Percentiles rank a stretch among this genome's conserved stretches.
phyloP scores from a whole-genome alignment of 2,797 vertebrate genomes.

The Nasua narica region DNA sequence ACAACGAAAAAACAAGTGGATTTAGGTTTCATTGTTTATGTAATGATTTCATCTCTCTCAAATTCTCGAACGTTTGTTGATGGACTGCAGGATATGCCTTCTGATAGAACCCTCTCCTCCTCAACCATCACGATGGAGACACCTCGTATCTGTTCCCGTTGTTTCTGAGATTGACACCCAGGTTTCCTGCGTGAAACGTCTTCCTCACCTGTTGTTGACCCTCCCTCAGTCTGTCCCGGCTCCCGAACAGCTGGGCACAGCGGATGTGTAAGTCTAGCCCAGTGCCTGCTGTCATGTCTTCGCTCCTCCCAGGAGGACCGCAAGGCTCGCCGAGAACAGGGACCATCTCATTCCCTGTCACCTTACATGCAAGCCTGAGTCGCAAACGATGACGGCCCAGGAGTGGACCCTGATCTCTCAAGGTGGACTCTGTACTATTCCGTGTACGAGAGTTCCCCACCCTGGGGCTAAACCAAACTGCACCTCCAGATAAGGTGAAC shows the following conservation, averaged over 20 bases:
- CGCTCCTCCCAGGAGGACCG: neutral
- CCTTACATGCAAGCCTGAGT: no score
- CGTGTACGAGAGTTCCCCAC: neutral
- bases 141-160: neutral
- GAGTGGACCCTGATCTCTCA: neutral
- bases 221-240: neutral
- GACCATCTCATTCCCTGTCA: neutral
- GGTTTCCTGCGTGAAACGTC: neutral
- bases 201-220: neutral
- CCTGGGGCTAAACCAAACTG: neutral
- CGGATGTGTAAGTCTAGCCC: rapidly evolving
- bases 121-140: neutral
- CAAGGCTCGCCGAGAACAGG: neutral
- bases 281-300: rapidly evolving
- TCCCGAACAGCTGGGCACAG: neutral
- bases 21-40: neutral
- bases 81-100: neutral
- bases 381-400: neutral
- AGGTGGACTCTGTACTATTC: neutral
- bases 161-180: neutral
- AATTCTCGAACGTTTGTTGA: neutral
- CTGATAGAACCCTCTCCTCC: neutral
- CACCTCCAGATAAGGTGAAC: neutral
- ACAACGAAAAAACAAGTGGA: neutral
- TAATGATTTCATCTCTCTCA: neutral